Conservation (phyloP, 2,888 invertebrate species). For the Ichneumoninae sp. region DNA sequence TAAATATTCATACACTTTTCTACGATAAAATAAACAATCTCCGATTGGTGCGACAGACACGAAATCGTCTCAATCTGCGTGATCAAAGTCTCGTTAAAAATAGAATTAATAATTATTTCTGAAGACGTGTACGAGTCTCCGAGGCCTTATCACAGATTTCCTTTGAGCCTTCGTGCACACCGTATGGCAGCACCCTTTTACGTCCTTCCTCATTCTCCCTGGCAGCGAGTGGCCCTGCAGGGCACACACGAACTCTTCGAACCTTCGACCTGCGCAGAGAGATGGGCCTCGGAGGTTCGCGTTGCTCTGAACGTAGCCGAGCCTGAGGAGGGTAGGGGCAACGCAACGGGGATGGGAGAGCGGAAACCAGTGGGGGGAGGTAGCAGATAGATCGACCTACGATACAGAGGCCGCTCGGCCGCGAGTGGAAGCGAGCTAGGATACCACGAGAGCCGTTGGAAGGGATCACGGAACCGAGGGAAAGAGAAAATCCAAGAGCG, state of each 20-base stretch:
- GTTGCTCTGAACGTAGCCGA: constrained; percentile 19
- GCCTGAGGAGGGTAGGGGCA: constrained; percentile 39
- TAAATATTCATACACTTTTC: too few species aligned
- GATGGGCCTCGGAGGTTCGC: constrained; percentile 34
- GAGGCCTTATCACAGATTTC: constrained; percentile 41
- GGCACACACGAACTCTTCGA: constrained; percentile 34
- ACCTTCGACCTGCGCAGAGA: constrained; percentile 52
- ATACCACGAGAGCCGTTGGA: constrained; percentile 45
- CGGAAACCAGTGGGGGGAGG: constrained; percentile 43
- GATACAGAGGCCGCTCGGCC: constrained; percentile 46
- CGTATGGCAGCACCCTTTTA: constrained; percentile 17
- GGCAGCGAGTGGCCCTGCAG: constrained; percentile 24
- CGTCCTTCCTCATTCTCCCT: background rate
- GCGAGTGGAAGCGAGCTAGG: constrained; percentile 44
- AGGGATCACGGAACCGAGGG: constrained; percentile 53
- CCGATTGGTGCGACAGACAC: background rate
- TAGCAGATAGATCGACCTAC: constrained; percentile 59
- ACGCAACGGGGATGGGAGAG: constrained; percentile 59
- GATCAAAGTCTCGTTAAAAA: constrained; percentile 9
- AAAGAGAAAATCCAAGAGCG: constrained; percentile 52
- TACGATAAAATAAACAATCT: background rate
- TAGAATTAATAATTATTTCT: constrained; percentile 27
- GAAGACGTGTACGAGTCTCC: background rate
- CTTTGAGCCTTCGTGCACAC: constrained; percentile 41
- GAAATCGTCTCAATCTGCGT: background rate